These are phyloP conservation scores for Archips xylosteana DNA, from an alignment of 2,888 invertebrate species.

Conservation along the genomic window DNA sequence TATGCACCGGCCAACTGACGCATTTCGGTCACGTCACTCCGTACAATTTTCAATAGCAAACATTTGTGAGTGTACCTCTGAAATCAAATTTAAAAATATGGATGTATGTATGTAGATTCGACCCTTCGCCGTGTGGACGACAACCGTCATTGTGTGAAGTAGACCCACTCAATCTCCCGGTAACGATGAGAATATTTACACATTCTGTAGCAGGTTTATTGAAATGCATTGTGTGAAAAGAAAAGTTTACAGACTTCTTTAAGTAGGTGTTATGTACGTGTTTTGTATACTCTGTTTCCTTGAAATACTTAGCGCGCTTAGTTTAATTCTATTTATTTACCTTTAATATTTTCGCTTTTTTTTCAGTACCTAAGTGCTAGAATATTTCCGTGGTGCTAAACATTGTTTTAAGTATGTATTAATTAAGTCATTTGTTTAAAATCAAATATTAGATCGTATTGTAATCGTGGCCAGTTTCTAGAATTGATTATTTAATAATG, in stretches of 20 bases:
- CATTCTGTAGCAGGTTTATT: slow-evolving; percentile 39
- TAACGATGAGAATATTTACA: slow-evolving; percentile 40
- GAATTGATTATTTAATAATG: too few relatives aligned
- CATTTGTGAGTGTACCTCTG: slow-evolving; percentile 74
- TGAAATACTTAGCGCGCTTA: not conserved
- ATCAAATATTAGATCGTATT: too few relatives aligned
- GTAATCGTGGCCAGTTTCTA: too few relatives aligned
- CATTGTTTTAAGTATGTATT: too few relatives aligned
- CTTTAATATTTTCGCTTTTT: too few relatives aligned
- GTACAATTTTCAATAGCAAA: slow-evolving; percentile 84
- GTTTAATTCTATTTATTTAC: not conserved
- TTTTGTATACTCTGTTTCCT: not conserved
- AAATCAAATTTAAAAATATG: slow-evolving; percentile 85
- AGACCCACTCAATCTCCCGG: slow-evolving; percentile 43
- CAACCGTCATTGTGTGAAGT: slow-evolving; percentile 62
- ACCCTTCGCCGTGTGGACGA: slow-evolving; percentile 75
- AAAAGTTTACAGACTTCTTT: slow-evolving; percentile 33
- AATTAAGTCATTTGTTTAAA: too few relatives aligned
- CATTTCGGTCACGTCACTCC: slow-evolving; percentile 80
- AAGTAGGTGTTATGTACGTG: slow-evolving; percentile 24
- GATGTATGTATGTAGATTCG: slow-evolving; percentile 79
- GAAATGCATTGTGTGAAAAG: slow-evolving; percentile 34
- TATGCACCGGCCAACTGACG: slow-evolving; percentile 62
- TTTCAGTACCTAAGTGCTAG: too few relatives aligned
- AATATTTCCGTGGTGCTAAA: too few relatives aligned